Conservation (phyloP, 1,140 invertebrate species). For the Acromyrmex echinatior region DNA sequence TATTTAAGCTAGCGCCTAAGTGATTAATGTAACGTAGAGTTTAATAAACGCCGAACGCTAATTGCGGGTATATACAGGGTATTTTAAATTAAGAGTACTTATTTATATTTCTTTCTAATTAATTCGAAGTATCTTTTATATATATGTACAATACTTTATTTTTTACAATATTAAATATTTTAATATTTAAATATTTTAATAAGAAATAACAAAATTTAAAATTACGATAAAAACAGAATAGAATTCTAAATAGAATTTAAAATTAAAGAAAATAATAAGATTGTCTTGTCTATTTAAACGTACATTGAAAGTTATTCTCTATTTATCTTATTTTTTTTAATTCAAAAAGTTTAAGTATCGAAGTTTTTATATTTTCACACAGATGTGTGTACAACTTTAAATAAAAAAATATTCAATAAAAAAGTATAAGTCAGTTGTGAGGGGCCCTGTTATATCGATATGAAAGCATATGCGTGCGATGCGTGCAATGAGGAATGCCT, state of each 20-base stretch:
- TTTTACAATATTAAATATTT: background rate
- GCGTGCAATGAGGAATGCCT: slow-evolving; percentile 65
- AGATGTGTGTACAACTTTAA: background rate
- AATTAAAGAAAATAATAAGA: background rate
- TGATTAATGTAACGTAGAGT: slow-evolving; percentile 28
- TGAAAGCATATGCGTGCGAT: slow-evolving; percentile 57
- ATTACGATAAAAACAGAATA: background rate
- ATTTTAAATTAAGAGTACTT: background rate
- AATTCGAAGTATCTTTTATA: background rate
- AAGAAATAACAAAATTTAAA: slow-evolving; percentile 1
- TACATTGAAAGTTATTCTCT: background rate
- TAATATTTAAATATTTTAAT: background rate
- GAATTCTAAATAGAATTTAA: background rate
- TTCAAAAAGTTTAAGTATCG: background rate
- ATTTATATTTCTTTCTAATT: background rate
- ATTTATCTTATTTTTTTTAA: background rate
- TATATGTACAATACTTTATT: background rate
- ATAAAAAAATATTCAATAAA: background rate
- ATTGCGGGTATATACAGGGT: slow-evolving; percentile 30
- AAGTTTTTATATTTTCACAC: background rate
- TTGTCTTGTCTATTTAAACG: background rate
- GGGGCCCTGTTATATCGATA: slow-evolving; percentile 12
- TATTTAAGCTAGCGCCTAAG: slow-evolving; percentile 23
- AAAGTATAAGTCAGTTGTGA: background rate
- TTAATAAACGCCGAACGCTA: background rate